These are phyloP conservation scores for Mesorhabditis spiculigera DNA, from an alignment of 2,888 invertebrate species.

Conservation along the genomic window DNA sequence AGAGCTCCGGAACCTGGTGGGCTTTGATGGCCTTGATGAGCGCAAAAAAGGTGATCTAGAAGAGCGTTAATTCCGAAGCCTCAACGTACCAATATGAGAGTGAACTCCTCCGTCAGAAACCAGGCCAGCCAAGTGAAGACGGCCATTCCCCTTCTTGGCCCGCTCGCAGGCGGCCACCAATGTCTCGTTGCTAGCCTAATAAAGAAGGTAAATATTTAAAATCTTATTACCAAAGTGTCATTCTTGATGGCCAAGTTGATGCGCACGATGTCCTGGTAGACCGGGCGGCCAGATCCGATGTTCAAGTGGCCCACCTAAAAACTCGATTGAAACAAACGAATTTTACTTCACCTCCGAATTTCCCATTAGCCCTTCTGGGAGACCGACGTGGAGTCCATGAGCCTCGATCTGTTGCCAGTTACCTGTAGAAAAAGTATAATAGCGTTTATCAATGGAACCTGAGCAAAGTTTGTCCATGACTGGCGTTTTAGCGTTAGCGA, in stretches of 20 bases:
- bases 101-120: slow-evolving; percentile 62
- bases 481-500: slow-evolving; percentile 60
- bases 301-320: slow-evolving; percentile 61
- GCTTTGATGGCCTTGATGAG: slow-evolving; percentile 60
- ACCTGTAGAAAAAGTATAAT: slow-evolving; percentile 17
- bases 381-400: slow-evolving; percentile 61
- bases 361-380: slow-evolving; percentile 62
- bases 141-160: slow-evolving; percentile 59
- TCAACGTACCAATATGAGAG: slow-evolving; percentile 58
- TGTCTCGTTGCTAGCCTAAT: slow-evolving; percentile 56
- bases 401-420: slow-evolving; percentile 59
- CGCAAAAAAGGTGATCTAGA: slow-evolving; percentile 60
- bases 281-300: slow-evolving; percentile 62
- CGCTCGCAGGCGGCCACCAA: slow-evolving; percentile 59
- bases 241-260: slow-evolving; percentile 60
- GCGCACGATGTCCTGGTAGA: slow-evolving; percentile 63
- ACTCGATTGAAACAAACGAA: background rate
- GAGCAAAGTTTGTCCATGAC: slow-evolving; percentile 60
- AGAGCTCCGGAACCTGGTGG: slow-evolving; percentile 59
- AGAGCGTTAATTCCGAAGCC: background rate
- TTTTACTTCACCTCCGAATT: slow-evolving; percentile 58
- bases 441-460: slow-evolving; percentile 17
- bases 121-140: slow-evolving; percentile 62
- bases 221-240: slow-evolving; percentile 28
- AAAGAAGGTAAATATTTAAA: slow-evolving; percentile 9